Percentiles rank a stretch among this genome's conserved stretches.
Evolutionary conservation across 2,797 vertebrate species (phyloP).

Genomic region (Kryptopterus vitreolus): DNA sequence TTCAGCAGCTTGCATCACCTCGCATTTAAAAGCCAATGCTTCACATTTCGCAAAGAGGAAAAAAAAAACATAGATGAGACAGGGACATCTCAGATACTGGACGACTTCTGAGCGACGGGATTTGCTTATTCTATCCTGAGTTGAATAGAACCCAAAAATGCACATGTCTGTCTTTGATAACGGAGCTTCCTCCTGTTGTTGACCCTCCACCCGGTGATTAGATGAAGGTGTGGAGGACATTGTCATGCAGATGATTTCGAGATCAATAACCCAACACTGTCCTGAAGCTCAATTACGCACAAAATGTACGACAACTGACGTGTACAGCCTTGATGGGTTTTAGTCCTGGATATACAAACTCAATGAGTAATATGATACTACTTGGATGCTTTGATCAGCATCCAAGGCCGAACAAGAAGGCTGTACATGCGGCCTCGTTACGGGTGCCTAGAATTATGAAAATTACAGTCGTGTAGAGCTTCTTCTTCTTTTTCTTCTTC

Average conservation of each 20-base stretch:
- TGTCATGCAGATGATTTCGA: not conserved
- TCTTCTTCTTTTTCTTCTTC: too few species aligned
- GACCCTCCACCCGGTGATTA: not conserved
- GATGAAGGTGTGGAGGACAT: not conserved
- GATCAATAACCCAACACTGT: not conserved
- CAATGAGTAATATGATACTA: slow-evolving; percentile 4
- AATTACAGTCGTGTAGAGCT: not conserved
- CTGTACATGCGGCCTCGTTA: not conserved
- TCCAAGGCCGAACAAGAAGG: too few species aligned
- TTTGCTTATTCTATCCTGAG: not conserved
- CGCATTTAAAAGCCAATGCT: not conserved
- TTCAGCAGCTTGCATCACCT: slow-evolving; percentile 11
- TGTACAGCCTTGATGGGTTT: not conserved
- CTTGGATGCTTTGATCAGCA: slow-evolving; percentile 22
- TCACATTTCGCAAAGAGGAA: not conserved
- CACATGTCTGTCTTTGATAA: not conserved
- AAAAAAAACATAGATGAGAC: not conserved
- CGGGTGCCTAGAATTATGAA: slow-evolving; percentile 9
- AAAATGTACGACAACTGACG: not conserved
- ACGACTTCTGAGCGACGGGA: too few species aligned
- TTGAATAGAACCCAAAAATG: not conserved
- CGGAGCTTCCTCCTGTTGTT: not conserved
- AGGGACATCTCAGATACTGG: not conserved
- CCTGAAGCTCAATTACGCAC: not conserved
- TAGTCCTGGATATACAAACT: not conserved